These are phyloP conservation scores for Dynastes maya DNA, from an alignment of 2,888 invertebrate species.

Conservation along the genomic window DNA sequence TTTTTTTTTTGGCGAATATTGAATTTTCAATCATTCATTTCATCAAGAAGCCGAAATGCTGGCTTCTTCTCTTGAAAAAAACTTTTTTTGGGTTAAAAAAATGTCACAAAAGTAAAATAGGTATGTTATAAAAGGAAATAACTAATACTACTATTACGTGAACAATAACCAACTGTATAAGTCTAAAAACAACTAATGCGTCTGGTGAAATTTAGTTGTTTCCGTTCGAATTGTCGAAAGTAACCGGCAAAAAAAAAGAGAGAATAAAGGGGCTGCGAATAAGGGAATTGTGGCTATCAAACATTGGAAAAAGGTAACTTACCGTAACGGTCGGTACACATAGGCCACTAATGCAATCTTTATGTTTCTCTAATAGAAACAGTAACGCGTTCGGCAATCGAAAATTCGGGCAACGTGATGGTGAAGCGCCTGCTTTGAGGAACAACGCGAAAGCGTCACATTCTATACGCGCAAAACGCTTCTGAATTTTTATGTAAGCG, in stretches of 20 bases:
- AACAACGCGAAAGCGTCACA: slow-evolving; percentile 54
- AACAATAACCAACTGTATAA: neutral
- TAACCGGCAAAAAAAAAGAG: slow-evolving; percentile 45
- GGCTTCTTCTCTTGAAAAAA: too few species aligned
- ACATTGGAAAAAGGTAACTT: slow-evolving; percentile 65
- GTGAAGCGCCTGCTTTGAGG: slow-evolving; percentile 12
- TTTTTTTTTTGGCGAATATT: too few species aligned
- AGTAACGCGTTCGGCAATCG: slow-evolving; percentile 65
- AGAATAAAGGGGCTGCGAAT: slow-evolving; percentile 59
- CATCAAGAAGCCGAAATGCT: too few species aligned
- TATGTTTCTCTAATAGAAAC: slow-evolving; percentile 68
- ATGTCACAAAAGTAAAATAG: neutral
- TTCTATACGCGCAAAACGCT: slow-evolving; percentile 51
- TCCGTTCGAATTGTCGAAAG: slow-evolving; percentile 51
- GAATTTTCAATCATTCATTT: too few species aligned
- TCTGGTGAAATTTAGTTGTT: slow-evolving; percentile 52
- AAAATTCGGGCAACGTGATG: slow-evolving; percentile 54
- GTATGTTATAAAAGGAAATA: slow-evolving; percentile 2
- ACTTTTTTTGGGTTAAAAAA: neutral
- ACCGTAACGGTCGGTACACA: slow-evolving; percentile 67
- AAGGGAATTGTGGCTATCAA: slow-evolving; percentile 62
- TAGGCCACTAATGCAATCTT: slow-evolving; percentile 68
- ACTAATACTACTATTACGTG: slow-evolving; percentile 1
- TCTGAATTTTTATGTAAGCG: slow-evolving; percentile 55
- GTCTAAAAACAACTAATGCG: slow-evolving; percentile 18